Evolutionary conservation across 2,797 vertebrate genomes (phyloP), one percentile per base, ranked within the genome.

Genomic region (Eptatretus atami): DNA sequence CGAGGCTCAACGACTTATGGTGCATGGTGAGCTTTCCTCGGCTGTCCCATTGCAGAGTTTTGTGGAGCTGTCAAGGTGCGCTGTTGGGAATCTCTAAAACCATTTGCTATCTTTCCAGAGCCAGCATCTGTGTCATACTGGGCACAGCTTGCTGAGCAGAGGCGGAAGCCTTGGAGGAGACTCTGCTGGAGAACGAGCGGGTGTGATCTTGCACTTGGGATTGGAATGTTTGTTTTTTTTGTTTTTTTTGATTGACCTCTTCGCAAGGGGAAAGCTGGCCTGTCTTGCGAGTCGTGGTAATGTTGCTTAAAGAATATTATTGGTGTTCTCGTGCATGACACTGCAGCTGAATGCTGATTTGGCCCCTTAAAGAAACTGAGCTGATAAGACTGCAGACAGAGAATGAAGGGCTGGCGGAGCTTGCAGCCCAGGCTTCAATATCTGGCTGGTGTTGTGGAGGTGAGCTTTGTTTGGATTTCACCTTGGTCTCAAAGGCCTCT

Each of bases 71-170:
- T 44, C 31, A 44, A 44, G 31, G 31, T 44, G 31, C 2, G 31
- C 31, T 44, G 4, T 44, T 44, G 31, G 31, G 31, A n/a, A 44
- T 44, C 31, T 44, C 31, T 44, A 8, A 44, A 44, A 44, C 31
- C 6, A 44, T 44, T 44, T 44, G 31, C 31, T 44, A 61, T 61
- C 57, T 25, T 25, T 25, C 25, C 57, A 61, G 57, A 61, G 57
- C n/a, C n/a, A n/a, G n/a, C 57, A 12, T 25, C 57, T 12, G n/a
- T 25, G 57, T 9, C 9, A 12, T 61, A 61, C 57, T 61, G 57
- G 57, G n/a, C n/a, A 12, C 57, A 61, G 57, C 57, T 61, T n/a
- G 57, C 57, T n/a, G 57, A 61, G 57, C 57, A 61, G 57, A n/a
- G 57, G 10, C n/a, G 57, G 12, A n/a, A 10, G 57, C 57, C 11